Evolutionary conservation across 2,888 invertebrate species (phyloP), one percentile per base, ranked within the genome.

Genomic region (Erannis defoliaria): DNA sequence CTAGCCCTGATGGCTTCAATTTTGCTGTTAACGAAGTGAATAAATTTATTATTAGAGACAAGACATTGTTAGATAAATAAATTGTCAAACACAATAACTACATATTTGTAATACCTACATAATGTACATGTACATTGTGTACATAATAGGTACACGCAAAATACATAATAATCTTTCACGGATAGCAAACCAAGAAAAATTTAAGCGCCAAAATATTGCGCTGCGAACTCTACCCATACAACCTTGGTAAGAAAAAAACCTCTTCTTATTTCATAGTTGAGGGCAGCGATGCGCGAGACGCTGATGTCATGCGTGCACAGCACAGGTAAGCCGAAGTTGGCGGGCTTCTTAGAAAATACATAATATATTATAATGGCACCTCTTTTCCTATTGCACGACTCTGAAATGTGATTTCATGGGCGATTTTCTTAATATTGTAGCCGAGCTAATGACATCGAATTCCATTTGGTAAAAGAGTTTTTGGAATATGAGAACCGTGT

Each of bases 281-380:
- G 73, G 65, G 77, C 81, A 78, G 67, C 78, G 79, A 78, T 75
- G 84, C 80, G 80, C 78, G 78, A 77, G 74, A 72, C 72, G 77
- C 79, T 83, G 81, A 82, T 81, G 85, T 84, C 84, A 84, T 84
- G 74, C 73, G 73, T 75, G 72, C 77, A 65, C 74, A 62, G 45
- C 43, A 65, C 74, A 62, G 45, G 37, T 26, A 68, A 72, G 71
- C 72, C 68, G 73, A 73, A 74, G 69, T 67, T 74, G 68, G 69
- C 64, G 70, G 56, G 59, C 64, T 76, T 78, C 76, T 70, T 40
- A 72, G 75, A 77, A 78, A 71, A 70, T 67, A 67, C 55, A 55
- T 16, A 26, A 38, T 46, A 29, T 55, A 50, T 55, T 60, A 49
- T 55, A 62, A 56, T 53, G 55, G 38, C 48, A 19, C 35, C 40